phyloP scores from a whole-genome alignment of 2,113 vertebrate species.

The Chloebia gouldiae region DNA sequence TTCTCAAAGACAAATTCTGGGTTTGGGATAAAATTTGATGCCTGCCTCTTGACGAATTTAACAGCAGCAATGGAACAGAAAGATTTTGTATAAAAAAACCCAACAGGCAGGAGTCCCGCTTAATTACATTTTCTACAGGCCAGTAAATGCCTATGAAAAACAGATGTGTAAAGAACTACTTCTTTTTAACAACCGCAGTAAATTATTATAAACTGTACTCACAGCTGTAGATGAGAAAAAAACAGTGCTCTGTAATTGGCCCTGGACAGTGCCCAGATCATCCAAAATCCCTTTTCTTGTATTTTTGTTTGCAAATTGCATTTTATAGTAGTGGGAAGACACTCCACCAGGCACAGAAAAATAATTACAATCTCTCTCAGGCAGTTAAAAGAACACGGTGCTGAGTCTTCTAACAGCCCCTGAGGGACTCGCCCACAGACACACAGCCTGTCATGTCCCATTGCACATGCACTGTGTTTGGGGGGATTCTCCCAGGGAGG shows the following conservation, averaged over 20 bases:
- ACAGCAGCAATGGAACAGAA: neutral
- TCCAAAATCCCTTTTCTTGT: neutral
- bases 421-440: neutral
- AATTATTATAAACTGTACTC: neutral
- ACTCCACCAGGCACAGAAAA: neutral
- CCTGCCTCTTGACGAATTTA: neutral
- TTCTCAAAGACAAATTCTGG: neutral
- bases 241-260: neutral
- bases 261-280: neutral
- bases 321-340: neutral
- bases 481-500: neutral
- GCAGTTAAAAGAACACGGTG: neutral
- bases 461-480: neutral
- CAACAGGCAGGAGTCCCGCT: slow-evolving; percentile 4
- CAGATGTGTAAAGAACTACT: slow-evolving; percentile 1
- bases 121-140: slow-evolving; percentile 46
- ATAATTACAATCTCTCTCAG: neutral
- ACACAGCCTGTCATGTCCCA: neutral
- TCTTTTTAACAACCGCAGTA: neutral
- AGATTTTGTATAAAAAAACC: neutral
- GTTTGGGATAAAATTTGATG: neutral
- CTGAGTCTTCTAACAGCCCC: neutral
- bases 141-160: neutral
- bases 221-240: neutral
- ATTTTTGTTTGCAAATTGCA: slow-evolving; percentile 23